These are phyloP conservation scores for Sardinella longiceps DNA, from an alignment of 2,797 vertebrate genomes.

Conservation along the genomic window DNA sequence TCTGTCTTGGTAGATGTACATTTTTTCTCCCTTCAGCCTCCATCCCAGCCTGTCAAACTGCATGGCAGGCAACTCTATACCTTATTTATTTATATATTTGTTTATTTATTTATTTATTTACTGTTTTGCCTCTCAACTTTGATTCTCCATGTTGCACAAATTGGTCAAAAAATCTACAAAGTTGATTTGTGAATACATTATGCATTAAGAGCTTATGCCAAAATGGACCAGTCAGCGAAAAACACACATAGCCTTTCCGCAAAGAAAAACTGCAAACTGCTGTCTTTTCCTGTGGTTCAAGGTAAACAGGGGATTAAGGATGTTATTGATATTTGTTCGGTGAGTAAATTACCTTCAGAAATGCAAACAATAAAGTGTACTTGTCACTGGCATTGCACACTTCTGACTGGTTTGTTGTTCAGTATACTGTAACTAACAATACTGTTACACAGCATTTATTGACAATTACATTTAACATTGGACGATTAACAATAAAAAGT, in stretches of 20 bases:
- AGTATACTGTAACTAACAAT: neutral
- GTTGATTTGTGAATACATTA: constrained; percentile 32
- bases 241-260: constrained; percentile 27
- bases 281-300: constrained; percentile 30
- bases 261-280: constrained; percentile 39
- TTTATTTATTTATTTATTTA: neutral
- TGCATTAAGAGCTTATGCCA: constrained; percentile 29
- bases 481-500: neutral
- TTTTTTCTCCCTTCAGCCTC: neutral
- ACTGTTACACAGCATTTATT: neutral
- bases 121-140: neutral
- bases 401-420: neutral
- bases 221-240: constrained; percentile 38
- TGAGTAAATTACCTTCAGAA: constrained; percentile 19
- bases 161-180: constrained; percentile 42
- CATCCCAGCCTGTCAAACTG: neutral
- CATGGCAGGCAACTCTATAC: neutral
- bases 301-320: constrained; percentile 45
- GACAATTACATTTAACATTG: too few species aligned
- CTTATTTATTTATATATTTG: neutral
- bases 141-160: constrained; percentile 34
- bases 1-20: too few species aligned
- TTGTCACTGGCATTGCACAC: neutral
- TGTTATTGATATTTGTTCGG: constrained; percentile 40
- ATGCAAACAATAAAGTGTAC: neutral